Conservation (phyloP, 2,888 invertebrate species). For the Hydrotaea diabolus region DNA sequence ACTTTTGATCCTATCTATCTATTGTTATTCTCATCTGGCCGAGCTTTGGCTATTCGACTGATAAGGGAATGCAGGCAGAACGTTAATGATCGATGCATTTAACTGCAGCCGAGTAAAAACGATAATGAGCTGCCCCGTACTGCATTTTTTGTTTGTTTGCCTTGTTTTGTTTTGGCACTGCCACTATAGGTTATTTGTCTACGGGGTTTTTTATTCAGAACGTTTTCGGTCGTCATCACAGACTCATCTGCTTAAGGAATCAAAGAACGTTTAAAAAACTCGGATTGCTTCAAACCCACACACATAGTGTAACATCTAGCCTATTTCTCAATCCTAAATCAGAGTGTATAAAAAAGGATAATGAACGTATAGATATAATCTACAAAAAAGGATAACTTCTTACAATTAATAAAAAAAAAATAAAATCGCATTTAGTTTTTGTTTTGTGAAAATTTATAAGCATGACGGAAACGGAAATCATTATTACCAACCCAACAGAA, state of each 20-base stretch:
- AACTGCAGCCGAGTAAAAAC: conserved; percentile 59
- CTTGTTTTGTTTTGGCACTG: conserved; percentile 55
- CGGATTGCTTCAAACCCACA: conserved; percentile 23
- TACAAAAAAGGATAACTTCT: not conserved
- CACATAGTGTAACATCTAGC: conserved; percentile 14
- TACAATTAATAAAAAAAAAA: conserved; percentile 18
- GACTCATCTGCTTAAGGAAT: conserved; percentile 54
- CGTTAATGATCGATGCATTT: conserved; percentile 66
- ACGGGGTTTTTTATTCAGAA: conserved; percentile 64
- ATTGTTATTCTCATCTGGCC: conserved; percentile 65
- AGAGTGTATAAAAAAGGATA: conserved; percentile 43
- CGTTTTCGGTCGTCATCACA: conserved; percentile 64
- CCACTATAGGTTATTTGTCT: conserved; percentile 65
- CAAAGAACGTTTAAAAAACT: conserved; percentile 41
- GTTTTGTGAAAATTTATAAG: conserved; percentile 45
- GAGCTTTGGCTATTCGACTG: conserved; percentile 64
- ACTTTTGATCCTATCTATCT: conserved; percentile 55
- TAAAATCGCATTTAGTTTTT: not conserved
- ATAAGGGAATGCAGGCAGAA: conserved; percentile 56
- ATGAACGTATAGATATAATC: conserved; percentile 40
- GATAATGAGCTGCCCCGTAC: conserved; percentile 57
- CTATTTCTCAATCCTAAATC: not conserved
- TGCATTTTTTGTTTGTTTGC: conserved; percentile 24
- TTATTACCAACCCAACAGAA: conserved; percentile 77
- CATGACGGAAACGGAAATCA: conserved; percentile 80